Conservation (phyloP, 1,140 invertebrate species). For the Planococcus citri region DNA sequence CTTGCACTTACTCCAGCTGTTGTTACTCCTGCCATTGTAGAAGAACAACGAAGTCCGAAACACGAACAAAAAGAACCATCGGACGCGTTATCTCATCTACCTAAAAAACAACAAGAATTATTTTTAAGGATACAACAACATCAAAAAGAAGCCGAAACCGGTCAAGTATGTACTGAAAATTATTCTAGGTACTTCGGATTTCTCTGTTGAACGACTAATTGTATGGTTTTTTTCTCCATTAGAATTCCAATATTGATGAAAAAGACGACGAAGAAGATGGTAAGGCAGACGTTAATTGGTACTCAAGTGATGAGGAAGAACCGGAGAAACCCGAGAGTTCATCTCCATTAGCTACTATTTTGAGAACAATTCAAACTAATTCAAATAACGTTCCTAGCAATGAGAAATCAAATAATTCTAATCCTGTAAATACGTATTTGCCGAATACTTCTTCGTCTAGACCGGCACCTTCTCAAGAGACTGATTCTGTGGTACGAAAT, state of each 20-base stretch:
- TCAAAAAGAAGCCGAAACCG: conserved; percentile 40
- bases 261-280: conserved; percentile 36
- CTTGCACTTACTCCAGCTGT: background rate
- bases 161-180: background rate
- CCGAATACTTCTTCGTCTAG: background rate
- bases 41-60: background rate
- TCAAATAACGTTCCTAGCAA: background rate
- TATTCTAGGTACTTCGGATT: too few species aligned
- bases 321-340: background rate
- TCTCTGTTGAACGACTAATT: too few species aligned
- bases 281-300: conserved; percentile 51
- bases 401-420: background rate
- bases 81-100: conserved; percentile 37
- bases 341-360: conserved; percentile 11
- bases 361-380: conserved; percentile 9
- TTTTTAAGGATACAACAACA: conserved; percentile 54
- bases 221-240: conserved; percentile 32
- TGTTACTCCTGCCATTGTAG: background rate
- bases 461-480: background rate
- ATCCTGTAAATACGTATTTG: background rate
- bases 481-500: background rate
- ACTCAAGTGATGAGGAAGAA: conserved; percentile 53
- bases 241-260: conserved; percentile 38
- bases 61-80: conserved; percentile 7
- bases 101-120: conserved; percentile 52